Percentiles rank a stretch among this genome's conserved stretches.
These are phyloP conservation scores for Podarcis muralis DNA, from an alignment of 2,113 vertebrate genomes.

Conservation along the genomic window DNA sequence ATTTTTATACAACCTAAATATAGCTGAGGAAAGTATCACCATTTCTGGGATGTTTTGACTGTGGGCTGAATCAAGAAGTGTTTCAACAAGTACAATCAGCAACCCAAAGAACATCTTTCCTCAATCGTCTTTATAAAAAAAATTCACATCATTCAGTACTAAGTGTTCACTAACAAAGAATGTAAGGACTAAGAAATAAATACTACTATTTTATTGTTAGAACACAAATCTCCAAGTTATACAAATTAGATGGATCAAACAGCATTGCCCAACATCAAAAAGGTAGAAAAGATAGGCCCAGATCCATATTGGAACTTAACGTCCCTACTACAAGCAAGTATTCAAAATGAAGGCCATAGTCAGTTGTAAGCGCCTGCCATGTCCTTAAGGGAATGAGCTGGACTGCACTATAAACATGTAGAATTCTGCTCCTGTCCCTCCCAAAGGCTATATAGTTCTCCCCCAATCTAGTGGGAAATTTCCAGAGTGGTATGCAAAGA, in stretches of 20 bases:
- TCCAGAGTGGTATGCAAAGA: not conserved
- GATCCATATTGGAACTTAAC: not conserved
- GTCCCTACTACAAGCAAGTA: not conserved
- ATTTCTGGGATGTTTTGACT: not conserved
- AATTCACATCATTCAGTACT: not conserved
- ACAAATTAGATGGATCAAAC: conserved; percentile 24
- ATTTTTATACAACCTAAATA: not conserved
- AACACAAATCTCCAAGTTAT: conserved; percentile 19
- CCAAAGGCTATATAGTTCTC: not conserved
- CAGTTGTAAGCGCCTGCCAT: not conserved
- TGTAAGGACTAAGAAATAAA: conserved; percentile 14
- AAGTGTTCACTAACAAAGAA: conserved; percentile 3
- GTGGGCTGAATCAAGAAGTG: not conserved
- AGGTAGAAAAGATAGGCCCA: not conserved
- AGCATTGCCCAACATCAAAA: not conserved
- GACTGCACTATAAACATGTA: too few relatives aligned
- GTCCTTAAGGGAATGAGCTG: not conserved
- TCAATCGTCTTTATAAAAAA: not conserved
- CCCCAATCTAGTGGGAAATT: not conserved
- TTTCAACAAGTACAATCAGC: not conserved
- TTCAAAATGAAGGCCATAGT: not conserved
- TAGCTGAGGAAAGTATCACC: not conserved
- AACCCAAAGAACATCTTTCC: not conserved
- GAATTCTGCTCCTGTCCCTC: not conserved
- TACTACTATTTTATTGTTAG: conserved; percentile 30